These are phyloP conservation scores for Pseudoatta argentina DNA, from an alignment of 1,140 invertebrate species.

Conservation along the genomic window DNA sequence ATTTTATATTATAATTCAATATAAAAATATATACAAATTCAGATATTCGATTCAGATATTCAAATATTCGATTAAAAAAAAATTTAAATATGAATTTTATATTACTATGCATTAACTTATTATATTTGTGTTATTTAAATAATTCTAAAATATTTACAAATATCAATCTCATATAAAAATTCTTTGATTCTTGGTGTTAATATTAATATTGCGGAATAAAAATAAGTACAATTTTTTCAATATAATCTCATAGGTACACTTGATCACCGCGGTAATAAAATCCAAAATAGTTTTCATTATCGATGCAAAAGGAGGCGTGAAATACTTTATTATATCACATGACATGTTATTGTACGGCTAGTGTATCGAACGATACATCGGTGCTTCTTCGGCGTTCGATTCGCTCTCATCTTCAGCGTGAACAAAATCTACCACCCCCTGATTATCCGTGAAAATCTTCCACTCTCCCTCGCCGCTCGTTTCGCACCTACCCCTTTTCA, in stretches of 20 bases:
- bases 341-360: conserved; percentile 42
- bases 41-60: not conserved
- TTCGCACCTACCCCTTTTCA: conserved; percentile 76
- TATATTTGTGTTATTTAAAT: not conserved
- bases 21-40: not conserved
- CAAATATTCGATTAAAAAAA: not conserved
- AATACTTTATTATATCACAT: conserved; percentile 40
- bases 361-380: not conserved
- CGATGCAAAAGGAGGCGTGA: not conserved
- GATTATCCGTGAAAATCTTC: conserved; percentile 75
- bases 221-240: not conserved
- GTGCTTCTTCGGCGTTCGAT: conserved; percentile 66
- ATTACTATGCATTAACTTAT: not conserved
- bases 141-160: not conserved
- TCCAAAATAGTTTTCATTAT: not conserved
- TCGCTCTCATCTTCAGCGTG: conserved; percentile 56
- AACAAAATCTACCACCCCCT: conserved; percentile 71
- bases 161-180: not conserved
- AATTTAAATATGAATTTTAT: not conserved
- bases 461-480: conserved; percentile 67
- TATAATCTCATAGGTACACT: not conserved
- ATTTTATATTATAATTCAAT: not conserved
- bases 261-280: conserved; percentile 21
- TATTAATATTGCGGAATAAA: not conserved
- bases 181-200: not conserved